These are phyloP conservation scores for Cygnus atratus DNA, from an alignment of 2,113 vertebrate species.

Conservation along the genomic window DNA sequence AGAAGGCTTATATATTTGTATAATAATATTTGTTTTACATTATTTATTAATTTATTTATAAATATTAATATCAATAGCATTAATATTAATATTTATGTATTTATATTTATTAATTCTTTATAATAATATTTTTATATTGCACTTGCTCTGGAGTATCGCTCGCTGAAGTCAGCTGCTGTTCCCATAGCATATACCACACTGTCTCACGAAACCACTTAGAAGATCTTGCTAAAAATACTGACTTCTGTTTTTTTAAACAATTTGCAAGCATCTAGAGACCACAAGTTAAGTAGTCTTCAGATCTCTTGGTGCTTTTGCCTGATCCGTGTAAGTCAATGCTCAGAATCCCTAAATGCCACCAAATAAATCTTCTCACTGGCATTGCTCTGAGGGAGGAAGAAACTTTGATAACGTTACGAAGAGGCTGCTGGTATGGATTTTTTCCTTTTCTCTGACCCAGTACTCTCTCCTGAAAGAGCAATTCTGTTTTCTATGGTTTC, in stretches of 20 bases:
- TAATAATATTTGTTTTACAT: too few species aligned
- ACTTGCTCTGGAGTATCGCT: too few species aligned
- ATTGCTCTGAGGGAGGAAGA: background rate
- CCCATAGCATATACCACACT: fast-evolving
- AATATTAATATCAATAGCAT: too few species aligned
- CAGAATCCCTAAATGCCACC: background rate
- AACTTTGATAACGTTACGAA: background rate
- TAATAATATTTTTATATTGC: too few species aligned
- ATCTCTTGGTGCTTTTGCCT: background rate
- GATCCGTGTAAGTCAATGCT: background rate
- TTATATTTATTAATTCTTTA: too few species aligned
- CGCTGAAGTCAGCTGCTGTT: background rate
- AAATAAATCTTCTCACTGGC: background rate
- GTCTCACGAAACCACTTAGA: background rate
- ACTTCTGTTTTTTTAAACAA: background rate
- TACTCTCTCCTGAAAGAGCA: background rate
- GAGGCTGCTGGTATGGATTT: background rate
- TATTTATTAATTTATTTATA: too few species aligned
- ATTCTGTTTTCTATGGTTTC: background rate
- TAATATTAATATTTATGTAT: too few species aligned
- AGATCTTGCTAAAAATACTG: background rate
- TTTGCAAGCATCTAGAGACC: background rate
- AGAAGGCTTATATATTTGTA: too few species aligned
- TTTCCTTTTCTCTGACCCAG: background rate
- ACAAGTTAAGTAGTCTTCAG: background rate